A percentile compares a stretch with the other conserved stretches of the same genome.
Evolutionary conservation across 2,888 invertebrate species (phyloP).

Genomic region (Oconnorella tubifera): DNA sequence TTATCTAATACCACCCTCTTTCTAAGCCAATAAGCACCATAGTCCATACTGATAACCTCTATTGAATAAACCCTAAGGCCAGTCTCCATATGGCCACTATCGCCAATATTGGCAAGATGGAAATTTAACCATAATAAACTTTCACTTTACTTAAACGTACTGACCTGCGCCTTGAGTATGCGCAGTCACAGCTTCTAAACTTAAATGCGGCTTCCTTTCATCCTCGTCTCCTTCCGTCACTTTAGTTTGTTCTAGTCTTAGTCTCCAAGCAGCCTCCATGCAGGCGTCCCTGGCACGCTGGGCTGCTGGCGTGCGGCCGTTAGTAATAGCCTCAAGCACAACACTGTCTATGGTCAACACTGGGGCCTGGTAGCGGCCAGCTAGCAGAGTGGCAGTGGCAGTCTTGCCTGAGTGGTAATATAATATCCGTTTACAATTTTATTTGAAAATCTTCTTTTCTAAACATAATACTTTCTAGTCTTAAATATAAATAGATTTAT

Average conservation of each 20-base stretch:
- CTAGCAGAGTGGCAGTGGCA: constrained; percentile 45
- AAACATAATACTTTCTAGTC: not conserved
- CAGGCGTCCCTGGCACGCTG: constrained; percentile 51
- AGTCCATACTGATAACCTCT: too few species aligned
- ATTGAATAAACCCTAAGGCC: too few species aligned
- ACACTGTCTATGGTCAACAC: constrained; percentile 53
- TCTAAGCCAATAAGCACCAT: too few species aligned
- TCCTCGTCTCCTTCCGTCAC: constrained; percentile 45
- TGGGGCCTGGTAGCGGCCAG: constrained; percentile 53
- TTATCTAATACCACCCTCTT: too few species aligned
- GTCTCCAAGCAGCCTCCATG: constrained; percentile 48
- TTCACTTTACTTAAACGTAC: too few species aligned
- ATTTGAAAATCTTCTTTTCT: not conserved
- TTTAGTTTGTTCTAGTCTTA: constrained; percentile 42
- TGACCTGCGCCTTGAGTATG: constrained; percentile 45
- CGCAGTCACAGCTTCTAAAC: constrained; percentile 53
- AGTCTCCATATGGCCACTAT: too few species aligned
- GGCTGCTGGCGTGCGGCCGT: constrained; percentile 50
- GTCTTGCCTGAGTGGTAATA: constrained; percentile 48
- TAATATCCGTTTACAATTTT: not conserved
- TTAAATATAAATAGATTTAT: not conserved
- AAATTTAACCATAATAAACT: too few species aligned
- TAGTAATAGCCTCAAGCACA: constrained; percentile 54
- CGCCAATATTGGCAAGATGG: too few species aligned
- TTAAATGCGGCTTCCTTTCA: constrained; percentile 44